These are phyloP conservation scores for Falco berigora DNA, from an alignment of 2,797 vertebrate species.

Conservation along the genomic window DNA sequence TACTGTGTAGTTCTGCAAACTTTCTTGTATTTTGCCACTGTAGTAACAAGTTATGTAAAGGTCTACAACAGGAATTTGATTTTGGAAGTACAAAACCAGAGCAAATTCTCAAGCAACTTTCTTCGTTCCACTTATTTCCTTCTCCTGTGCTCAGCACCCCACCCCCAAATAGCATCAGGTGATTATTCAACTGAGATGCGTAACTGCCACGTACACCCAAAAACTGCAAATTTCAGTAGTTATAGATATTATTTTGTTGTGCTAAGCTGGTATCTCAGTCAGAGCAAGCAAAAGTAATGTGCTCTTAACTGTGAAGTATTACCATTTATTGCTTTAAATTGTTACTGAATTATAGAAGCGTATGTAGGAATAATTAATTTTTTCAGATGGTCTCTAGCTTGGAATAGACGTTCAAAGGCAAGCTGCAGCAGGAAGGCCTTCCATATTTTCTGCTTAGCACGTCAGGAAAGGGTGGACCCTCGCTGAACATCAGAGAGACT, in stretches of 20 bases:
- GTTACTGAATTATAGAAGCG: neutral
- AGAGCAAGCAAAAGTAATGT: neutral
- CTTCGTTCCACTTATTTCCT: neutral
- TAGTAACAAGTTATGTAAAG: conserved; percentile 40
- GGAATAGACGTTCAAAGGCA: neutral
- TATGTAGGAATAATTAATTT: neutral
- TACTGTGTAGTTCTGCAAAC: conserved; percentile 50
- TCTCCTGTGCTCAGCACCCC: neutral
- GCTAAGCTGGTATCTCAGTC: neutral
- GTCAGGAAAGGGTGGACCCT: neutral
- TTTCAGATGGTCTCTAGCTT: neutral
- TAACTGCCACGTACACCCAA: neutral
- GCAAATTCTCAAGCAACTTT: conserved; percentile 23
- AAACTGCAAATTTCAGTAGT: neutral
- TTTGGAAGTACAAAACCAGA: neutral
- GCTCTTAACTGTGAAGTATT: neutral
- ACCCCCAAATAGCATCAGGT: neutral
- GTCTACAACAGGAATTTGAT: conserved; percentile 11
- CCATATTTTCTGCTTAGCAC: neutral
- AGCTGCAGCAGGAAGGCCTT: neutral
- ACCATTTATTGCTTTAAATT: neutral
- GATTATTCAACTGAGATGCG: neutral
- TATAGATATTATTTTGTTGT: neutral
- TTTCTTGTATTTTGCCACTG: conserved; percentile 51
- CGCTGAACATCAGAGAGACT: neutral